Base-by-base conservation (phyloP, 2,113 vertebrate species). In the Cryptotis parvus region DNA sequence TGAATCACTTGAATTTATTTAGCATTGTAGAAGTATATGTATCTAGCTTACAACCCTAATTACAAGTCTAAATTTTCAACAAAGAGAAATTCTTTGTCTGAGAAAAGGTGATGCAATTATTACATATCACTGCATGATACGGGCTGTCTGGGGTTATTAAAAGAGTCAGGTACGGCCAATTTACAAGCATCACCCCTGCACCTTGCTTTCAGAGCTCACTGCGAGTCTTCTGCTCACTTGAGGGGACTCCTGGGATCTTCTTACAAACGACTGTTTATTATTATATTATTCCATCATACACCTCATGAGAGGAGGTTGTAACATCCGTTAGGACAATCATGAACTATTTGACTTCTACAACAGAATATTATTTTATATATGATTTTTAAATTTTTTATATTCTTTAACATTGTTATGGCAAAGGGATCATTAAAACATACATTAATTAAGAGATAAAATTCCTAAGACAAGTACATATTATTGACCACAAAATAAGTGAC, bases 41-140 rank as follows among this genome's bases (percentile, higher is more conserved):
- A 87, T 24, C 24, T 87, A 78, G 65, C 15, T 43, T 18, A 41
- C 9, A 12, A 9, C 86, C 49, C 78, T 31, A 82, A 3, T 0
- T 86, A 55, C 70, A 33, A 4, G 39, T 84, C 58, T 37, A 1
- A 63, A 52, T 35, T 91, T 92, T 41, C 0, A 55, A 6, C 11
- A 35, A n/a, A 87, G 65, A 80, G 45, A 0, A 11, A 41, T 89
- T 96, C 96, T 96, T 96, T 95, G 96, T 96, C 83, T 96, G 91
- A 73, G 81, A 95, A 92, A 83, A 97, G 93, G 87, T 98, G 98
- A 98, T 97, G 97, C 97, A 98, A 98, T 80, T 15, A 68, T 94
- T 95, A 90, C 95, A 65, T 63, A 91, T 97, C 92, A 20, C 93
- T 94, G 79, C 96, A 95, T 97, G 95, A 91, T 37, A 45, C 87